phyloP scores from a whole-genome alignment of 2,113 vertebrate species.

The Eurystomus gularis region DNA sequence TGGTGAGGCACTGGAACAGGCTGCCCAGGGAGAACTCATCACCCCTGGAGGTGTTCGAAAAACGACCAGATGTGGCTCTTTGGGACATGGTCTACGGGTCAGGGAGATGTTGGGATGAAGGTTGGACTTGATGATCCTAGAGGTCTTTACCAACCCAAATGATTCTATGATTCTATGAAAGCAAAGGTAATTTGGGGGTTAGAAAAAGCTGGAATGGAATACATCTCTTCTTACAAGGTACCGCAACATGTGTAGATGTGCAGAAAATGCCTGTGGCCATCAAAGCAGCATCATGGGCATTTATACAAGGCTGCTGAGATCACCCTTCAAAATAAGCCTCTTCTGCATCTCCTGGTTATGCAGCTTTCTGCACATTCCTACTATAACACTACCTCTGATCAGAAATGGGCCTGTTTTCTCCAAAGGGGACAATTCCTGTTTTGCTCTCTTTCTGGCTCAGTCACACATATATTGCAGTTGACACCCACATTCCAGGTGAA shows the following conservation, averaged over 20 bases:
- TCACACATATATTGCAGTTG: rapidly evolving
- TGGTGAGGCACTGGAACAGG: too few relatives aligned
- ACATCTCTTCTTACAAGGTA: neutral
- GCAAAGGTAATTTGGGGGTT: neutral
- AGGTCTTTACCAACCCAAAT: too few relatives aligned
- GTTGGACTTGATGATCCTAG: too few relatives aligned
- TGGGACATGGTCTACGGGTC: too few relatives aligned
- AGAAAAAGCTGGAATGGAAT: neutral
- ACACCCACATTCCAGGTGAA: neutral
- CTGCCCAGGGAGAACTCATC: too few relatives aligned
- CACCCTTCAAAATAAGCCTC: neutral
- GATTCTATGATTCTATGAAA: too few relatives aligned
- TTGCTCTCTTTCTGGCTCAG: neutral
- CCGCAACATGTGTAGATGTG: neutral
- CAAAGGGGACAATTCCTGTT: neutral
- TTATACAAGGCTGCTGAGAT: neutral
- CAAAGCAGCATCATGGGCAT: neutral
- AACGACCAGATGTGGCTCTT: too few relatives aligned
- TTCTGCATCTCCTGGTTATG: neutral
- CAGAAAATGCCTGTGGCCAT: neutral
- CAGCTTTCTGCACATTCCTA: neutral
- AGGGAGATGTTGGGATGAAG: too few relatives aligned
- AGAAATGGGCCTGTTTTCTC: neutral
- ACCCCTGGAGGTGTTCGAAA: too few relatives aligned
- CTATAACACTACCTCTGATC: neutral